Evolutionary conservation across 2,797 vertebrate species (phyloP).

Genomic region (Girardinus metallicus): DNA sequence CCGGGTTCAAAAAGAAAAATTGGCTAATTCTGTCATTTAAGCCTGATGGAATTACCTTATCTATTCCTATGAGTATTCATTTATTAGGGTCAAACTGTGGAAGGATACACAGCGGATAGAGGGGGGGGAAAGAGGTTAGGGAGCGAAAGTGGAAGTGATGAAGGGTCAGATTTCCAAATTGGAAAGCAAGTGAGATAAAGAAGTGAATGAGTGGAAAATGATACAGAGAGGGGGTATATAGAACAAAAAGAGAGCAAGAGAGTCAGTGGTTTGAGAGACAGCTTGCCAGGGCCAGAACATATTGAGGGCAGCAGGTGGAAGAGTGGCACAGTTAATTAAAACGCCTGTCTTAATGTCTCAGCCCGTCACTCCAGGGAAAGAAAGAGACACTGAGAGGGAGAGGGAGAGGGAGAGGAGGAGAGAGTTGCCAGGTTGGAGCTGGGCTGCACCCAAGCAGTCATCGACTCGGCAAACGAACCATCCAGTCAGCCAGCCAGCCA

Average conservation of each 20-base stretch:
- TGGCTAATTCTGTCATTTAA: constrained; percentile 74
- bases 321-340: constrained; percentile 84
- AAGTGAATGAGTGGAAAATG: constrained; percentile 32
- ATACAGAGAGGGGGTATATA: constrained; percentile 49
- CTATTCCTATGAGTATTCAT: constrained; percentile 67
- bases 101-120: constrained; percentile 37
- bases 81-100: constrained; percentile 69
- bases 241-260: constrained; percentile 63
- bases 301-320: constrained; percentile 84
- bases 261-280: constrained; percentile 73
- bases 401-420: constrained; percentile 26
- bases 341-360: constrained; percentile 82
- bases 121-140: constrained; percentile 38
- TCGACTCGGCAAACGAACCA: constrained; percentile 65
- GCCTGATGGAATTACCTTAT: constrained; percentile 67
- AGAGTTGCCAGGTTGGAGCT: constrained; percentile 71
- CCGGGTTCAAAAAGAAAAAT: constrained; percentile 67
- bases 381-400: constrained; percentile 36
- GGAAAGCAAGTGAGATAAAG: constrained; percentile 42
- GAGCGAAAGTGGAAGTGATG: constrained; percentile 42
- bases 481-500: constrained; percentile 65
- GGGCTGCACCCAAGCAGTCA: constrained; percentile 69
- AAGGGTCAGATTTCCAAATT: constrained; percentile 59
- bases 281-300: constrained; percentile 78
- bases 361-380: constrained; percentile 77